These are phyloP conservation scores for Octopus bimaculoides DNA, from an alignment of 1,140 invertebrate genomes.

Conservation along the genomic window DNA sequence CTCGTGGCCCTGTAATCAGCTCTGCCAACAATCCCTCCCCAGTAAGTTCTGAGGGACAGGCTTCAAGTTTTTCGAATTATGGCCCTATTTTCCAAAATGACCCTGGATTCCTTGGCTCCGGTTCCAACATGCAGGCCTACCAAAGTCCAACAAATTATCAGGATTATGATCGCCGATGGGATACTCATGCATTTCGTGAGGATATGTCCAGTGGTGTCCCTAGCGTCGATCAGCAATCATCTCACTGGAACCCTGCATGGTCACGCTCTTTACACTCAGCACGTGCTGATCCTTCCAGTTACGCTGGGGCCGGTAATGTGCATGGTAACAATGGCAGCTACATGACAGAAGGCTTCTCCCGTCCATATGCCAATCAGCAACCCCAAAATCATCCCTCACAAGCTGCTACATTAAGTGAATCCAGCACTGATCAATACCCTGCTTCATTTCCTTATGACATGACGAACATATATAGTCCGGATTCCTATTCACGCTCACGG, in stretches of 20 bases:
- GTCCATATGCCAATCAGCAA: constrained; percentile 11
- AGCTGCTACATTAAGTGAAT: neutral
- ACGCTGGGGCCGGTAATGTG: neutral
- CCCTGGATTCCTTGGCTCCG: neutral
- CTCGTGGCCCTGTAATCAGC: neutral
- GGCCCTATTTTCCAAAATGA: neutral
- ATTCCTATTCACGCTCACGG: neutral
- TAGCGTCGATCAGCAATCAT: neutral
- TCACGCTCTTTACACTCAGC: constrained; percentile 1
- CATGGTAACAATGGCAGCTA: constrained; percentile 9
- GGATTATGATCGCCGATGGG: constrained; percentile 5
- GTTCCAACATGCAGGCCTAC: neutral
- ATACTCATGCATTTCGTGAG: neutral
- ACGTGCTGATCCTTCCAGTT: neutral
- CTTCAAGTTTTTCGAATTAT: neutral
- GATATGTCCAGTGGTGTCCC: neutral
- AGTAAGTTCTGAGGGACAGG: neutral
- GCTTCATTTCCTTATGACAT: neutral
- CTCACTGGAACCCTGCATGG: constrained; percentile 2
- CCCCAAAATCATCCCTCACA: neutral
- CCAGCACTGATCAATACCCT: neutral
- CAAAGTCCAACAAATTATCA: constrained; percentile 4
- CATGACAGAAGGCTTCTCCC: constrained; percentile 10
- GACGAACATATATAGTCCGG: neutral
- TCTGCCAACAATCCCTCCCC: constrained; percentile 3